These are phyloP conservation scores for Spilarctia lutea DNA, from an alignment of 2,888 invertebrate species.

Conservation along the genomic window DNA sequence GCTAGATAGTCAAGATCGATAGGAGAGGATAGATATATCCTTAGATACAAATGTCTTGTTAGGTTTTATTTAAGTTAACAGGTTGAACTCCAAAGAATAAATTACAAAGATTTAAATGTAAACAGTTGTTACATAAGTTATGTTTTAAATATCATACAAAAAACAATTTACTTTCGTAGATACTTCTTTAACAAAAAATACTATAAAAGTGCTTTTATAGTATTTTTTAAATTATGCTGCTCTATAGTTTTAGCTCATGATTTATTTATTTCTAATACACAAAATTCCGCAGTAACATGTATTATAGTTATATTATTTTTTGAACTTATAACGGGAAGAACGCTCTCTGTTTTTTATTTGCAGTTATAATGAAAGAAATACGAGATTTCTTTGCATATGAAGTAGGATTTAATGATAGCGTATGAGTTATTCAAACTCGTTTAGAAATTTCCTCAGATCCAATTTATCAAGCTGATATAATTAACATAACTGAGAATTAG, in stretches of 20 bases:
- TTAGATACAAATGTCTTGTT: constrained; percentile 47
- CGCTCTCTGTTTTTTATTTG: neutral
- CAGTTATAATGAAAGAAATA: neutral
- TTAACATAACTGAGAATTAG: too few species aligned
- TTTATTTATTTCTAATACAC: too few species aligned
- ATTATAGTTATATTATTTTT: neutral
- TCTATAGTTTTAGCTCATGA: too few species aligned
- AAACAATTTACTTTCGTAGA: neutral
- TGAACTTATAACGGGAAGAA: neutral
- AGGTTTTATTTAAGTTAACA: constrained; percentile 41
- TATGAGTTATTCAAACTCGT: neutral
- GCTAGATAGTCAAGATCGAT: constrained; percentile 62
- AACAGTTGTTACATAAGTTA: neutral
- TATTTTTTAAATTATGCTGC: too few species aligned
- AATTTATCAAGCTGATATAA: too few species aligned
- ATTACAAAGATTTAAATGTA: neutral
- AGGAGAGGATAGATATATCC: constrained; percentile 60
- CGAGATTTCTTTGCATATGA: neutral
- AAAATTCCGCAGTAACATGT: too few species aligned
- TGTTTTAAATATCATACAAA: neutral
- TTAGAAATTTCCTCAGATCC: neutral
- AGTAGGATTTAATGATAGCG: neutral
- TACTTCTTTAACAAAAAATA: too few species aligned
- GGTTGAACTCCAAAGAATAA: constrained; percentile 19
- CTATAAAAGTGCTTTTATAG: too few species aligned